Evolutionary conservation across 2,113 vertebrate species (phyloP), one percentile per base, ranked within the genome.

Genomic region (Seriola rivoliana): DNA sequence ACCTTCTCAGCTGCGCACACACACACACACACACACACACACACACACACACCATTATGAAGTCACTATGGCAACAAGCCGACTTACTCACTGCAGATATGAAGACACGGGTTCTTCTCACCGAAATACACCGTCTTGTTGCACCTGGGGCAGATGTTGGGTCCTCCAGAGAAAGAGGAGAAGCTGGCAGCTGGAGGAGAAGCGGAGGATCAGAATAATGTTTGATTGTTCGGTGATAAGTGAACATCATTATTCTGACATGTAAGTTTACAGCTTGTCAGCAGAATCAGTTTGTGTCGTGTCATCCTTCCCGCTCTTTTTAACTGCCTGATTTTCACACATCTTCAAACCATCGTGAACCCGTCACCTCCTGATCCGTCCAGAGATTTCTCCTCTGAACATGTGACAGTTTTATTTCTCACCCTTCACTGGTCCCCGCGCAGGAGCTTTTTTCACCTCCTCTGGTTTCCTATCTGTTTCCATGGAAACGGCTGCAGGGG

Each of bases 41-140:
- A 66, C 84, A 79, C 0, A 29, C 42, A 54, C 21, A 40, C 63
- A 40, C 42, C 62, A 55, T 38, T 69, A 25, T 80, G 67, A 88
- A 23, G 71, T 88, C 76, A 66, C 55, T 65, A 75, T 25, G 59
- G 83, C 57, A 64, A 85, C 88, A 44, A 42, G 58, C 4, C 19
- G 4, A 62, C 58, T 52, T 42, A 58, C 62, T 36, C 25, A 71
- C 19, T 25, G 16, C 3, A 50, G 58, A 74, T 5, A 46, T 17
- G 46, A 58, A 73, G 32, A 64, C n/a, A 40, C 1, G 3, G 3
- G 0, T 9, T 63, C 4, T 32, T 42, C 84, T 80, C 23, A 99
- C 98, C 98, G 6, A 99, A 99, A 85, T 98, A 99, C 5, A 99
- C 98, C 3, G 95, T 97, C 93, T 98, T 97, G 94, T 95, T 96